phyloP scores from a whole-genome alignment of 2,797 vertebrate species.

The Muraenolepis orangiensis region DNA sequence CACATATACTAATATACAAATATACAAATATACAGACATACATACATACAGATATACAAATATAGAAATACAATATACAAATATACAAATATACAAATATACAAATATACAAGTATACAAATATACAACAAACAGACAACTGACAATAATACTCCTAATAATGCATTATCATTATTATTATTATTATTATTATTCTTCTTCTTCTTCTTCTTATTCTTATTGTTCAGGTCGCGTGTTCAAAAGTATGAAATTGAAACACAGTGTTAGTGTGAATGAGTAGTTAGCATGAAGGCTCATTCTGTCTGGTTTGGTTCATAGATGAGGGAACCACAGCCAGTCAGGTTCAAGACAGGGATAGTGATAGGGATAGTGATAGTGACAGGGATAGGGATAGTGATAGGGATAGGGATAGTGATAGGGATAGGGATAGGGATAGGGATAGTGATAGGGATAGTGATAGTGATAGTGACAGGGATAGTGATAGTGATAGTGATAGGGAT shows the following conservation, averaged over 20 bases:
- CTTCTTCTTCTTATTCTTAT: background rate
- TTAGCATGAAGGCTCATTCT: conserved; percentile 40
- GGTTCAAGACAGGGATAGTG: background rate
- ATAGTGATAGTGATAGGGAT: too few relatives aligned
- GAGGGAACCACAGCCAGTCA: background rate
- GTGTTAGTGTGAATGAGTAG: conserved; percentile 16
- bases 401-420: too few relatives aligned
- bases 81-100: conserved; percentile 12
- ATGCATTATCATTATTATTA: background rate
- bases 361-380: background rate
- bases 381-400: too few relatives aligned
- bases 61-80: conserved; percentile 14
- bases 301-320: background rate
- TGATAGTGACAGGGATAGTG: too few relatives aligned
- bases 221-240: background rate
- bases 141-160: conserved; percentile 15
- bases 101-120: conserved; percentile 8
- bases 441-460: too few relatives aligned
- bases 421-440: too few relatives aligned
- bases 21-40: conserved; percentile 12
- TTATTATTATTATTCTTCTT: background rate
- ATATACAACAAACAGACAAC: background rate
- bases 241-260: background rate
- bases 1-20: conserved; percentile 4
- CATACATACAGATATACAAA: conserved; percentile 14